Evolutionary conservation across 2,888 invertebrate genomes (phyloP).

Genomic region (Allacma fusca): DNA sequence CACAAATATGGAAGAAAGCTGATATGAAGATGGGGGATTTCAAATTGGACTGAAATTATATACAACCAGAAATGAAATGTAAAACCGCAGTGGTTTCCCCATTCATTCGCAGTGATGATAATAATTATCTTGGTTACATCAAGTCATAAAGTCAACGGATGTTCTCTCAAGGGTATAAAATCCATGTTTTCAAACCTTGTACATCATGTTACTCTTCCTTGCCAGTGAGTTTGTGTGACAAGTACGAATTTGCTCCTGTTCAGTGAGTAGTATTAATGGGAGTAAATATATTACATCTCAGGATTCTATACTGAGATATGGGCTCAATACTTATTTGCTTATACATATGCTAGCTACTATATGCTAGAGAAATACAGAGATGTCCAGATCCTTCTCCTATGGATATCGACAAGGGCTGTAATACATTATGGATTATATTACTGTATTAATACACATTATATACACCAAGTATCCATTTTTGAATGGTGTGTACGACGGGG

Average conservation of each 20-base stretch:
- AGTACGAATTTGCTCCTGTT: constrained; percentile 9
- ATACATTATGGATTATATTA: constrained; percentile 11
- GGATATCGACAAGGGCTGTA: background rate
- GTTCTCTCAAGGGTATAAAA: constrained; percentile 33
- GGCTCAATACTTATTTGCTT: no score
- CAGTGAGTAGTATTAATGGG: background rate
- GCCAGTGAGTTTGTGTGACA: background rate
- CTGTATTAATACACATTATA: no score
- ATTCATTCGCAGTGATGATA: constrained; percentile 4
- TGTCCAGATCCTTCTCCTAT: no score
- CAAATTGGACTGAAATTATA: no score
- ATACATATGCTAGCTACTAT: no score
- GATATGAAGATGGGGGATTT: background rate
- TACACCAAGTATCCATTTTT: no score
- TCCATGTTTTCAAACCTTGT: constrained; percentile 18
- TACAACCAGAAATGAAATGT: background rate
- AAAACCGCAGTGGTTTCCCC: background rate
- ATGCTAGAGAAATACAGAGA: no score
- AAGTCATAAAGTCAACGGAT: constrained; percentile 34
- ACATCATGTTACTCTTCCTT: background rate
- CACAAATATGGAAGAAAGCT: background rate
- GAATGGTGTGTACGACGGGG: no score
- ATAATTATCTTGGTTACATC: constrained; percentile 26
- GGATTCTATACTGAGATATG: background rate
- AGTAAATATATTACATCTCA: constrained; percentile 16